phyloP scores from a whole-genome alignment of 2,888 invertebrate genomes.

The Zaprionus lineosus region DNA sequence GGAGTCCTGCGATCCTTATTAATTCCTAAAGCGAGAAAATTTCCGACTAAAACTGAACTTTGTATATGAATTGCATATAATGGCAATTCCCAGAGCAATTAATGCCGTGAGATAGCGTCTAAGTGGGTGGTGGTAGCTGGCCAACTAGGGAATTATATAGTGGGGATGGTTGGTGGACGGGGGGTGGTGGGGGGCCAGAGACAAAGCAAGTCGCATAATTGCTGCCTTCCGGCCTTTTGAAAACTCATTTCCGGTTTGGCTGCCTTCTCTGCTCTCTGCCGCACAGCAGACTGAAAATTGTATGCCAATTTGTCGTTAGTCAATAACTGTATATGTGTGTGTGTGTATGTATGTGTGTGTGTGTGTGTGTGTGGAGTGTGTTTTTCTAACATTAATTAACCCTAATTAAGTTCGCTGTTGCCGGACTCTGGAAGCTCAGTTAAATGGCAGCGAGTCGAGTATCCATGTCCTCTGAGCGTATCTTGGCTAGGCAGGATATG shows the following conservation, averaged over 20 bases:
- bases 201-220: conserved; percentile 66
- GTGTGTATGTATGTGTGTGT: not conserved
- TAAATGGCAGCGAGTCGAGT: conserved; percentile 1
- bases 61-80: not conserved
- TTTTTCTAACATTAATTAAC: conserved; percentile 73
- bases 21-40: too few relatives aligned
- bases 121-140: too few relatives aligned
- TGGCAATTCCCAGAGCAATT: conserved; percentile 52
- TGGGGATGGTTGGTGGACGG: too few relatives aligned
- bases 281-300: conserved; percentile 47
- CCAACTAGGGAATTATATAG: too few relatives aligned
- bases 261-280: conserved; percentile 22
- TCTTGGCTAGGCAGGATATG: conserved; percentile 1
- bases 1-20: too few relatives aligned
- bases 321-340: conserved; percentile 39
- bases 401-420: conserved; percentile 65
- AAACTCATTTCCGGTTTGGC: conserved; percentile 72
- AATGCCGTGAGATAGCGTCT: too few relatives aligned
- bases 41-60: too few relatives aligned
- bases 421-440: conserved; percentile 23
- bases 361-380: conserved; percentile 19
- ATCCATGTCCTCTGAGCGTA: not conserved
- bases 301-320: conserved; percentile 63
- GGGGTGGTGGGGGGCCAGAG: not conserved
- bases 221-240: conserved; percentile 71